These are phyloP conservation scores for Poeciliopsis turneri DNA, from an alignment of 2,797 vertebrate species.

Conservation along the genomic window DNA sequence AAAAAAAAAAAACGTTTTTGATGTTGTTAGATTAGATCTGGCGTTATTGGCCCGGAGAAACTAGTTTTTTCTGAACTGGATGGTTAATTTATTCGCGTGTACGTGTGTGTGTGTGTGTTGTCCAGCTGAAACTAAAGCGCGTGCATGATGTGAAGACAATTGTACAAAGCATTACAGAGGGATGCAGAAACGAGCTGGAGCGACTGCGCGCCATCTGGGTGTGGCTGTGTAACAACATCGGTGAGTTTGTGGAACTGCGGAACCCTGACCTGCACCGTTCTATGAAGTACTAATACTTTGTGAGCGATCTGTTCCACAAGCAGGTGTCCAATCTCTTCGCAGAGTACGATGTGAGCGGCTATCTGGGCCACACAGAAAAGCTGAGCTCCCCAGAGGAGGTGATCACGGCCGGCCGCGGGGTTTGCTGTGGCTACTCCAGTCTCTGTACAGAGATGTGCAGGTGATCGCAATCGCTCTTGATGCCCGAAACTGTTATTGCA, in stretches of 20 bases:
- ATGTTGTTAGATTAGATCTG: neutral
- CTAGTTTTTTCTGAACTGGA: neutral
- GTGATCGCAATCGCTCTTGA: slow-evolving; percentile 45
- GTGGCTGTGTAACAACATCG: slow-evolving; percentile 87
- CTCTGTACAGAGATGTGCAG: slow-evolving; percentile 86
- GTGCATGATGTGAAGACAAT: slow-evolving; percentile 72
- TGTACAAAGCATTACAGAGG: slow-evolving; percentile 74
- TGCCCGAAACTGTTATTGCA: neutral
- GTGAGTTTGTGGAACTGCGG: slow-evolving; percentile 57
- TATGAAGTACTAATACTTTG: neutral
- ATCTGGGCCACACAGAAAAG: slow-evolving; percentile 80
- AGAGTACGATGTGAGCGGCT: slow-evolving; percentile 83
- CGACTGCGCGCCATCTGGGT: slow-evolving; percentile 81
- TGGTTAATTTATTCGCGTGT: too few species aligned
- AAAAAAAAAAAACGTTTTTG: neutral
- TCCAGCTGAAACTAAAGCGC: slow-evolving; percentile 74
- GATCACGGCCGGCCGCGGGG: slow-evolving; percentile 77
- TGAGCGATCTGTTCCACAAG: neutral
- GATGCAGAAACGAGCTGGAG: slow-evolving; percentile 79
- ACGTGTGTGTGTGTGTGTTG: slow-evolving; percentile 27
- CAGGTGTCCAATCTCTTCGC: neutral
- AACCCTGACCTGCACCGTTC: neutral
- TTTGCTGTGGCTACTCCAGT: slow-evolving; percentile 83
- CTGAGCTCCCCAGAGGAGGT: slow-evolving; percentile 79
- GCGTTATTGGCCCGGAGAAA: neutral